phyloP scores from a whole-genome alignment of 2,113 vertebrate genomes.

The Datnioides undecimradiatus region DNA sequence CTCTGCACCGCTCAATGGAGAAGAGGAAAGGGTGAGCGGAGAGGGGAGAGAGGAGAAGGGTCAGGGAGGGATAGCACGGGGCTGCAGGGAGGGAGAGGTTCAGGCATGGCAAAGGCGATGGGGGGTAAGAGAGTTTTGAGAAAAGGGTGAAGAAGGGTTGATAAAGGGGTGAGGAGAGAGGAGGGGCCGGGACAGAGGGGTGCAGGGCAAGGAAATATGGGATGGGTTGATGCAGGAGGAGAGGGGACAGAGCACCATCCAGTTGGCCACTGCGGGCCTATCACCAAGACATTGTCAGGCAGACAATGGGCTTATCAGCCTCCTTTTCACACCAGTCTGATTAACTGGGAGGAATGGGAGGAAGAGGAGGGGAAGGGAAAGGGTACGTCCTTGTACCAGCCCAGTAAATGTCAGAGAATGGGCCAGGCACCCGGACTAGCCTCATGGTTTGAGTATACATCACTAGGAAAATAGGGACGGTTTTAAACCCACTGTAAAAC shows the following conservation, averaged over 20 bases:
- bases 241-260: constrained; percentile 74
- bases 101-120: constrained; percentile 65
- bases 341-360: constrained; percentile 92
- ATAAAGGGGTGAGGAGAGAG: constrained; percentile 54
- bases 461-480: constrained; percentile 48
- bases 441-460: constrained; percentile 58
- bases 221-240: constrained; percentile 72
- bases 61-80: constrained; percentile 65
- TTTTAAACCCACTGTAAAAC: constrained; percentile 52
- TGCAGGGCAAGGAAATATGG: constrained; percentile 63
- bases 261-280: constrained; percentile 87
- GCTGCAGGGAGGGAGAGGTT: constrained; percentile 43
- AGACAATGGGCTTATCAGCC: constrained; percentile 94
- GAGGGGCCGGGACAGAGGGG: constrained; percentile 45
- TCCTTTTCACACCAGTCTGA: constrained; percentile 95
- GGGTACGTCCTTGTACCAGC: constrained; percentile 90
- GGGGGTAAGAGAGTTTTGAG: constrained; percentile 64
- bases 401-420: constrained; percentile 91
- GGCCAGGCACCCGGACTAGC: constrained; percentile 77
- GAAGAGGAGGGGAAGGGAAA: constrained; percentile 84
- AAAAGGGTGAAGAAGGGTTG: constrained; percentile 70
- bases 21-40: constrained; percentile 66
- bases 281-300: constrained; percentile 93
- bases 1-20: constrained; percentile 78
- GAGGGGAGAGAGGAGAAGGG: constrained; percentile 64